A percentile compares a stretch with the other conserved stretches of the same genome.
Evolutionary conservation across 2,888 invertebrate species (phyloP).

Genomic region (Tillus elongatus): DNA sequence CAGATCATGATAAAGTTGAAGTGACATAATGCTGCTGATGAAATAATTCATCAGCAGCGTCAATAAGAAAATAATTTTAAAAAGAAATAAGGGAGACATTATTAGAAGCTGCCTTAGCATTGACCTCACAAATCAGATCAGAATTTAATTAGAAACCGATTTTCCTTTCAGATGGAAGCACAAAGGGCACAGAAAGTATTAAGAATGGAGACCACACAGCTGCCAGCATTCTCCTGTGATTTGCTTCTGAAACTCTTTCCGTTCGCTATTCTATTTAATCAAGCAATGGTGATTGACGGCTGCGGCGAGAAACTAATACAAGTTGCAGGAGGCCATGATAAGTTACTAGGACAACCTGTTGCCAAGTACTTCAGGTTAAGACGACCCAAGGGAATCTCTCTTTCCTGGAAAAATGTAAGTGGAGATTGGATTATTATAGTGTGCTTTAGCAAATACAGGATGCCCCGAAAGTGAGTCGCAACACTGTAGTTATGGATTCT

Average conservation of each 20-base stretch:
- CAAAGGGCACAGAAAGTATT: slow-evolving; percentile 31
- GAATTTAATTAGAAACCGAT: slow-evolving; percentile 5
- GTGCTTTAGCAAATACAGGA: too few relatives aligned
- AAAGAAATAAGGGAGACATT: too few relatives aligned
- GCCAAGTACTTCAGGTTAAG: slow-evolving; percentile 65
- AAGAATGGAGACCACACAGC: slow-evolving; percentile 33
- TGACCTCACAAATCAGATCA: too few relatives aligned
- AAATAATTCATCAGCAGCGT: too few relatives aligned
- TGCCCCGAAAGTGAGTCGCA: too few relatives aligned
- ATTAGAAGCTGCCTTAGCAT: too few relatives aligned
- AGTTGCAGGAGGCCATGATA: slow-evolving; percentile 48
- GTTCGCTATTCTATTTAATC: slow-evolving; percentile 73
- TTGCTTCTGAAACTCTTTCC: slow-evolving; percentile 76
- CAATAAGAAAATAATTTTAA: too few relatives aligned
- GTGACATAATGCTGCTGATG: too few relatives aligned
- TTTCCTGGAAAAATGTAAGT: slow-evolving; percentile 77
- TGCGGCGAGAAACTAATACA: slow-evolving; percentile 71
- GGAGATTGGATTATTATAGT: too few relatives aligned
- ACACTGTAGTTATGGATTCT: too few relatives aligned
- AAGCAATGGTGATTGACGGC: slow-evolving; percentile 63
- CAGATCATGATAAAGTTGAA: too few relatives aligned
- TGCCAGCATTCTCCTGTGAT: slow-evolving; percentile 59
- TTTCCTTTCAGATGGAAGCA: slow-evolving; percentile 28
- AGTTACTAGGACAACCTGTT: slow-evolving; percentile 58
- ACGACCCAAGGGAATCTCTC: slow-evolving; percentile 69